Conservation (phyloP, 2,888 invertebrate species). For the Tetragonisca angustula region DNA sequence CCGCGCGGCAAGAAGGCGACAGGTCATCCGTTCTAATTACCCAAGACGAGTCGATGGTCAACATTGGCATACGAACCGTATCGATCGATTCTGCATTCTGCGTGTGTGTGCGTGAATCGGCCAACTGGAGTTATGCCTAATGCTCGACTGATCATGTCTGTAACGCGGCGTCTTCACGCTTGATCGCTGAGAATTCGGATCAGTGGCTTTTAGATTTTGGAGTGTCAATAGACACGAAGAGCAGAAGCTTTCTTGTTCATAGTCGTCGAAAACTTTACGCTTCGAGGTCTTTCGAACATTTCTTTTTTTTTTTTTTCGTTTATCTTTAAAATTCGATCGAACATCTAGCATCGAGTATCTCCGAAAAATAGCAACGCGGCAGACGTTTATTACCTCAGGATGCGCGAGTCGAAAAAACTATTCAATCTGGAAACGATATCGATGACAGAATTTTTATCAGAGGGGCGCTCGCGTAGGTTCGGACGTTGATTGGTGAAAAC, state of each 20-base stretch:
- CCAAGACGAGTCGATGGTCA: conserved; percentile 61
- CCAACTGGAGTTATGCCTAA: conserved; percentile 54
- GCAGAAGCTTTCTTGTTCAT: neutral
- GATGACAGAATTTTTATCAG: neutral
- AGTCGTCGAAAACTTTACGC: neutral
- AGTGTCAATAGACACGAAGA: neutral
- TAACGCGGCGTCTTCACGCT: conserved; percentile 36
- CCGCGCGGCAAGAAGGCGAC: conserved; percentile 53
- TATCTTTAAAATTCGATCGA: no score
- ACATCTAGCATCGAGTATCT: no score
- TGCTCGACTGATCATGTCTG: conserved; percentile 46
- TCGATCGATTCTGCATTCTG: conserved; percentile 38
- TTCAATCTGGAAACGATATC: neutral
- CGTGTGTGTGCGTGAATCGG: conserved; percentile 9
- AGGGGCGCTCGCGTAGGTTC: neutral
- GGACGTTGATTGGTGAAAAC: neutral
- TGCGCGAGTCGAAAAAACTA: neutral
- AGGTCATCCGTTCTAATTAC: conserved; percentile 65
- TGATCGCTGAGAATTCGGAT: conserved; percentile 18
- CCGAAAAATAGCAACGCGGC: neutral
- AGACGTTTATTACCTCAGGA: neutral
- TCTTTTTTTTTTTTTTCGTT: no score
- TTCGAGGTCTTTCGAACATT: neutral
- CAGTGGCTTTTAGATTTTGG: neutral
- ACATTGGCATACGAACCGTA: conserved; percentile 49